phyloP scores from a whole-genome alignment of 2,113 vertebrate genomes.

The Platycercus adscitus region DNA sequence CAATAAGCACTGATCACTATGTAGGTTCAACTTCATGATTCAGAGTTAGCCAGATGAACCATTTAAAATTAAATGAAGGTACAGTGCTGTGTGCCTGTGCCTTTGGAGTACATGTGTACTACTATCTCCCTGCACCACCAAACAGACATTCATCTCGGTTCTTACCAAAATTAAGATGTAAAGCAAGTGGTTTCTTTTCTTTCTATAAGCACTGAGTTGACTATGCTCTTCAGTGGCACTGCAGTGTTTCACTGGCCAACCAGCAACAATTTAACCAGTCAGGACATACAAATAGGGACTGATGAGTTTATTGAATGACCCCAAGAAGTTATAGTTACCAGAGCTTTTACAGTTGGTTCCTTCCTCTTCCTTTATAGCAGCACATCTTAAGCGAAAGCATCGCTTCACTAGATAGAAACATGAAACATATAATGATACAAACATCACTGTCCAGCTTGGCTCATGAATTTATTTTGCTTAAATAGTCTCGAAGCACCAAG shows the following conservation, averaged over 20 bases:
- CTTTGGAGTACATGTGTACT: neutral
- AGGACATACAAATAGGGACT: neutral
- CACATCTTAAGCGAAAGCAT: neutral
- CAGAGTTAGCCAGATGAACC: neutral
- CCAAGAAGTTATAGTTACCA: neutral
- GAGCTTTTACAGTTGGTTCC: neutral
- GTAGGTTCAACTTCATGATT: neutral
- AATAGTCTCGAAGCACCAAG: slow-evolving; percentile 13
- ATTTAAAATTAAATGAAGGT: neutral
- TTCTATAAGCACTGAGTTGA: neutral
- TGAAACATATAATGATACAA: neutral
- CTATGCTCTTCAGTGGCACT: neutral
- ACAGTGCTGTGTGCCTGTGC: neutral
- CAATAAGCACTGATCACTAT: neutral
- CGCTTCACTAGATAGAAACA: neutral
- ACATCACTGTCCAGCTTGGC: neutral
- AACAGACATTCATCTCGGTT: neutral
- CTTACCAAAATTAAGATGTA: neutral
- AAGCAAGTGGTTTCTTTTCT: neutral
- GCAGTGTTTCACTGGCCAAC: neutral
- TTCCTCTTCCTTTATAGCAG: neutral
- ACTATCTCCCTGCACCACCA: neutral
- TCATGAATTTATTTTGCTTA: neutral
- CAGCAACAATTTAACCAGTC: neutral
- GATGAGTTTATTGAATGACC: neutral